Base-by-base conservation (phyloP, 2,888 invertebrate species). In the Salpingus planirostris region DNA sequence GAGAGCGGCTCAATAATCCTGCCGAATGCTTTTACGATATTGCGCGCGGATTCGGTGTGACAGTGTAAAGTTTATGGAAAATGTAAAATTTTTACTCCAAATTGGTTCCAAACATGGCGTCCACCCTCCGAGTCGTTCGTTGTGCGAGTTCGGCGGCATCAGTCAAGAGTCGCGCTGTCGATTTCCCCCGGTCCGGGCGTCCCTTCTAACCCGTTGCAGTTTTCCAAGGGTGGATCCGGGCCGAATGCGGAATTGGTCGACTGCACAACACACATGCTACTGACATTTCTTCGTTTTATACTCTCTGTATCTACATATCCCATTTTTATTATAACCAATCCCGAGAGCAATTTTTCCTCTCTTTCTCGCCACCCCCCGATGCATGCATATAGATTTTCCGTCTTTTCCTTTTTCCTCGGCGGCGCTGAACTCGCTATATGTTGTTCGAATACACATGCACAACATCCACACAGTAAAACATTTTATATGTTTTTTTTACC, bases 261-360 rank as follows among this genome's bases (percentile, higher is more conserved):
- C 49, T 54, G 49, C 45, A 46, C 54, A 52, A 50, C 59, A 57
- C 61, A 61, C 55, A 61, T 62, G 59, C 52, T 55, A 55, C 57
- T 60, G 60, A 62, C 62, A 55, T 60, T 60, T 57, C 57, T 57
- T 56, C 59, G 51, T 59, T 60, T 58, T 59, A 60, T 59, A 55
- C 57, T 57, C 54, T 57, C 55, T 60, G 60, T 61, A 61, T 61
- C 59, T 60, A 62, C 57, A 60, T 62, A 62, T 62, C 60, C 61
- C 60, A 60, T 60, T 61, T 60, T 61, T 62, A 62, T 62, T 62
- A 62, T 57, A 60, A 60, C 59, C 62, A 60, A 60, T 61, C 59
- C 60, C 52, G 48, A 49, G 53, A 56, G 60, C 55, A 53, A 46
- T 47, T 47, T 47, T 43, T 47, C 55, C 42, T 56, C 55, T 51